Evolutionary conservation across 2,888 invertebrate genomes (phyloP).

Genomic region (Emmelina monodactyla): DNA sequence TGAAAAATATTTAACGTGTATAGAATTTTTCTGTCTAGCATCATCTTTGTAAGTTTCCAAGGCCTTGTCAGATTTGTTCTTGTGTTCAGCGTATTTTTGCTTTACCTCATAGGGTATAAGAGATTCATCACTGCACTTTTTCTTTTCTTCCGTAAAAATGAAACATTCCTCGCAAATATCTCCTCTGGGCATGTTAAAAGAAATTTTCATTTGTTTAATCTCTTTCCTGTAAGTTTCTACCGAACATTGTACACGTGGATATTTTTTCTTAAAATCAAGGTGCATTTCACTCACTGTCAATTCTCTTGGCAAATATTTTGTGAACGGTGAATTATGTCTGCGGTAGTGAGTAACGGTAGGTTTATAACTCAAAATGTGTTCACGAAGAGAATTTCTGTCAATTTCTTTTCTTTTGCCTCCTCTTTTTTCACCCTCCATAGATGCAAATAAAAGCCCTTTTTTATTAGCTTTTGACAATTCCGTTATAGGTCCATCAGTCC

Average conservation of each 20-base stretch:
- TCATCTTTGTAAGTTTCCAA: conserved; percentile 12
- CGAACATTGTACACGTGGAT: conserved; percentile 8
- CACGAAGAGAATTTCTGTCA: not conserved
- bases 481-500: conserved; percentile 1
- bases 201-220: conserved; percentile 12
- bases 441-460: not conserved
- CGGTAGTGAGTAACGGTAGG: conserved; percentile 9
- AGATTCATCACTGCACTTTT: conserved; percentile 6
- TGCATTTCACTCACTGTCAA: conserved; percentile 9
- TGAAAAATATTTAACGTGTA: conserved; percentile 11
- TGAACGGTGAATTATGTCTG: conserved; percentile 11
- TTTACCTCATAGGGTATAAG: conserved; percentile 4
- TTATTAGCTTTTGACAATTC: conserved; percentile 1
- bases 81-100: conserved; percentile 7
- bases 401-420: not conserved
- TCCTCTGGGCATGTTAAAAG: conserved; percentile 2
- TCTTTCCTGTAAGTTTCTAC: conserved; percentile 11
- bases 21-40: conserved; percentile 10
- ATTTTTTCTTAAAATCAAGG: conserved; percentile 8
- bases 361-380: conserved; percentile 4
- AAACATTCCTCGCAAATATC: conserved; percentile 7
- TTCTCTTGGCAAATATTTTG: conserved; percentile 10
- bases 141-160: conserved; percentile 4
- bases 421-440: not conserved
- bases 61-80: conserved; percentile 9